phyloP scores from a whole-genome alignment of 2,888 invertebrate species.

The Lottia scabra region DNA sequence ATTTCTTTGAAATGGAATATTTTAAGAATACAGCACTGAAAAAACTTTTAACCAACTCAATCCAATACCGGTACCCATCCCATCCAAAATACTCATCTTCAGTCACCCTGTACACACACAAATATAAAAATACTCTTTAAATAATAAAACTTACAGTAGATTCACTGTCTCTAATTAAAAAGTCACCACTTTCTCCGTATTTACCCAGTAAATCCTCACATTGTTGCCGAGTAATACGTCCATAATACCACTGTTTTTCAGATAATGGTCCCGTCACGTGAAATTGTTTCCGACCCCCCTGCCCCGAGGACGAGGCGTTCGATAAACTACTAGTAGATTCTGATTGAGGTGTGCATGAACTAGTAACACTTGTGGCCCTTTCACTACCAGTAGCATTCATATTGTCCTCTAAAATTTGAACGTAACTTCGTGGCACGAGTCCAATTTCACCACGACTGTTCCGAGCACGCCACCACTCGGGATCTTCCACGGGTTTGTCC shows the following conservation, averaged over 20 bases:
- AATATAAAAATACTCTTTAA: no score
- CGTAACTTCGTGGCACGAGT: conserved; percentile 83
- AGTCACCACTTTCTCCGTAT: conserved; percentile 97
- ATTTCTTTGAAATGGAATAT: no score
- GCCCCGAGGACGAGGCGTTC: conserved; percentile 53
- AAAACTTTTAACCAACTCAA: no score
- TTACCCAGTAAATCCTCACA: conserved; percentile 96
- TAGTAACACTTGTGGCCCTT: conserved; percentile 47
- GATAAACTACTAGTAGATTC: conserved; percentile 65
- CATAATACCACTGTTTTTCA: conserved; percentile 91
- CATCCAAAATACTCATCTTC: no score
- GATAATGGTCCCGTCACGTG: conserved; percentile 63
- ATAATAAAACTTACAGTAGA: conserved; percentile 86
- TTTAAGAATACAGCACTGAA: no score
- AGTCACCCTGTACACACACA: no score
- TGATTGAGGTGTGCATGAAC: conserved; percentile 64
- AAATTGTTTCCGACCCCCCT: conserved; percentile 55
- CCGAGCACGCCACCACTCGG: conserved; percentile 98
- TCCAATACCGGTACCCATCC: no score
- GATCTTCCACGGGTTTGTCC: conserved; percentile 95
- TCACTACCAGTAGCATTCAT: conserved; percentile 51
- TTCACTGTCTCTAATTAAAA: conserved; percentile 98
- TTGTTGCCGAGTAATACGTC: conserved; percentile 93
- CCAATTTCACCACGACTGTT: conserved; percentile 93
- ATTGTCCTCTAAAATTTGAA: conserved; percentile 65